Evolutionary conservation across 2,797 vertebrate genomes (phyloP), one percentile per base, ranked within the genome.

Genomic region (Scyliorhinus canicula): DNA sequence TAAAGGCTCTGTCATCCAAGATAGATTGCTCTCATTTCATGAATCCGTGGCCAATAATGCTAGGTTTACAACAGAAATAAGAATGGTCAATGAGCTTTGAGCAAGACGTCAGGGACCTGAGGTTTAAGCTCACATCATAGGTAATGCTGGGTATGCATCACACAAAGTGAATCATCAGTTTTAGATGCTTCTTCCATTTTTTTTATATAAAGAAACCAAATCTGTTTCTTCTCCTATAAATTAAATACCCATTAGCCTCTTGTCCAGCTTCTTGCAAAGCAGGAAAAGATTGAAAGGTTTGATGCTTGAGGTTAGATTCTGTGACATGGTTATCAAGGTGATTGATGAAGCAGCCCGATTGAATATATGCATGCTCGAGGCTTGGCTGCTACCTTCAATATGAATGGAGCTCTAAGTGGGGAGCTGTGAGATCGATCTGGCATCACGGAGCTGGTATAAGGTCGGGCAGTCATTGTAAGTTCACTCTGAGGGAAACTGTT

Each of bases 11-110:
- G 97, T 96, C 96, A 96, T 95, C 65, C 84, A 95, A 97, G 97
- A 97, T 97, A 96, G 97, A 97, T 97, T 96, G 97, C 96, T 97
- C 96, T 96, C 95, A 96, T 97, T 97, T 97, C 85, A 95, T 95
- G 96, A 96, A 96, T 96, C 96, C 96, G 95, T 96, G 95, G 96
- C 96, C 95, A 95, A 96, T 96, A 96, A 97, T 95, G 95, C 95
- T 95, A 95, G 95, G 96, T 96, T 95, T 95, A 96, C 96, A 95
- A 95, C 69, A 74, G 67, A 95, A 95, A 94, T 96, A 95, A 95
- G 95, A 95, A 95, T 95, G 96, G 96, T 95, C 96, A 96, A 96
- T 96, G 96, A 97, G 28, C 47, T 74, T 31, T 55, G 1, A 94
- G 31, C 69, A 55, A 93, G 93, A n/a, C 16, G 7, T 28, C 12